phyloP scores from a whole-genome alignment of 2,113 vertebrate species.

The Prionailurus bengalensis region DNA sequence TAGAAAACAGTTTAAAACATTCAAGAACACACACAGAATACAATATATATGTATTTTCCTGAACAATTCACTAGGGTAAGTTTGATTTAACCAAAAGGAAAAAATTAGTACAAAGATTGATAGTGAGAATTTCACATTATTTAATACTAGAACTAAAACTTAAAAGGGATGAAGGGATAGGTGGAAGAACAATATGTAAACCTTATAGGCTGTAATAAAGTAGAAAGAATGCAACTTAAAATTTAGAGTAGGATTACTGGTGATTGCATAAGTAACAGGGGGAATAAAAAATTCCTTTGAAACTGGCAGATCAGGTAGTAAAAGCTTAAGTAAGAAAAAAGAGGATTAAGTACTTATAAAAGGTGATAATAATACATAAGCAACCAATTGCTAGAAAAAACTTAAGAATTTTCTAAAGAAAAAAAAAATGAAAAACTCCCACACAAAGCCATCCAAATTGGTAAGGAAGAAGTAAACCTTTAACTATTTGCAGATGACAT shows the following conservation, averaged over 20 bases:
- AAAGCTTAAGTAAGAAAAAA: neutral
- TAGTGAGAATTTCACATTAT: neutral
- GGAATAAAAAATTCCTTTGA: neutral
- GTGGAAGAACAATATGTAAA: neutral
- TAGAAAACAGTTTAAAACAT: neutral
- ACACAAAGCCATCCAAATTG: neutral
- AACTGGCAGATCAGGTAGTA: neutral
- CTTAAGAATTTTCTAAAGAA: neutral
- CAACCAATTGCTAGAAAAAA: neutral
- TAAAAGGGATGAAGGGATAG: neutral
- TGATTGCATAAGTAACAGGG: neutral
- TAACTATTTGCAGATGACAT: no score
- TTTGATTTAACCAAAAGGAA: neutral
- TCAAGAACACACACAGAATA: neutral
- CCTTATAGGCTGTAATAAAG: neutral
- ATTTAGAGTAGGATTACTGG: neutral
- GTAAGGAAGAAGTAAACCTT: neutral
- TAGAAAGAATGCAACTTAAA: neutral
- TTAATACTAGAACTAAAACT: neutral
- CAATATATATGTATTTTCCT: neutral
- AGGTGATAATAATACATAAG: neutral
- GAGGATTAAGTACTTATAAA: neutral
- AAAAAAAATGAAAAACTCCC: neutral
- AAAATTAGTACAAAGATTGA: neutral
- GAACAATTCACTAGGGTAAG: neutral